Evolutionary conservation across 2,888 invertebrate species (phyloP).

Genomic region (Andricus quercusramuli): DNA sequence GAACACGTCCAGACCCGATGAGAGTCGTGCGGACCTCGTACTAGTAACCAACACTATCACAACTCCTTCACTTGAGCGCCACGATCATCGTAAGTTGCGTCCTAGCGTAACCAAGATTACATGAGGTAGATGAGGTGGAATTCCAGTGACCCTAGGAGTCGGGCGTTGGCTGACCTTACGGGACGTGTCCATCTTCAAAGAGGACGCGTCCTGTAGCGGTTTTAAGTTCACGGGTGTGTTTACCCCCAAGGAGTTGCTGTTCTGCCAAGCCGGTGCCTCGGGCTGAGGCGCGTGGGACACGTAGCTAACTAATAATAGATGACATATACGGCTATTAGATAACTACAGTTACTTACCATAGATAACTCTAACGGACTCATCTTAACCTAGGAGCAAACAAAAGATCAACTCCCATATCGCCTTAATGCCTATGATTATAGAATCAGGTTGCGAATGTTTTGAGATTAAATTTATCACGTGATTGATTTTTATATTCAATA

Average conservation of each 20-base stretch:
- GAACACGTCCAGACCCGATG: slow-evolving; percentile 52
- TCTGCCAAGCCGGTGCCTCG: neutral
- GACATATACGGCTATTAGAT: slow-evolving; percentile 9
- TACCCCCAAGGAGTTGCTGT: slow-evolving; percentile 25
- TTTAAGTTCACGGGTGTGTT: slow-evolving; percentile 39
- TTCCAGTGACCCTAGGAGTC: slow-evolving; percentile 29
- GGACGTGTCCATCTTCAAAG: slow-evolving; percentile 34
- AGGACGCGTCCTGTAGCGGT: slow-evolving; percentile 37
- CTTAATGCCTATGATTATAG: slow-evolving; percentile 1
- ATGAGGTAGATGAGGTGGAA: neutral
- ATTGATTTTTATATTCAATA: neutral
- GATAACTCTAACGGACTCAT: slow-evolving; percentile 41
- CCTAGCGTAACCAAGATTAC: slow-evolving; percentile 5
- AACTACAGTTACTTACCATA: slow-evolving; percentile 34
- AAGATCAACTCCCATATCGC: slow-evolving; percentile 1
- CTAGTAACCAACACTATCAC: slow-evolving; percentile 29
- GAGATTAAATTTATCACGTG: neutral
- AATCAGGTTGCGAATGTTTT: neutral
- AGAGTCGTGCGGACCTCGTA: slow-evolving; percentile 50
- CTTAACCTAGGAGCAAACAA: slow-evolving; percentile 36
- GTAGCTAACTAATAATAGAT: neutral
- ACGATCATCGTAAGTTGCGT: slow-evolving; percentile 25
- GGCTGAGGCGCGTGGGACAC: slow-evolving; percentile 35
- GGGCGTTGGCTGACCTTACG: slow-evolving; percentile 26
- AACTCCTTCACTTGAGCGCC: slow-evolving; percentile 29